phyloP scores from a whole-genome alignment of 2,113 vertebrate species.

The Pipa parva region DNA sequence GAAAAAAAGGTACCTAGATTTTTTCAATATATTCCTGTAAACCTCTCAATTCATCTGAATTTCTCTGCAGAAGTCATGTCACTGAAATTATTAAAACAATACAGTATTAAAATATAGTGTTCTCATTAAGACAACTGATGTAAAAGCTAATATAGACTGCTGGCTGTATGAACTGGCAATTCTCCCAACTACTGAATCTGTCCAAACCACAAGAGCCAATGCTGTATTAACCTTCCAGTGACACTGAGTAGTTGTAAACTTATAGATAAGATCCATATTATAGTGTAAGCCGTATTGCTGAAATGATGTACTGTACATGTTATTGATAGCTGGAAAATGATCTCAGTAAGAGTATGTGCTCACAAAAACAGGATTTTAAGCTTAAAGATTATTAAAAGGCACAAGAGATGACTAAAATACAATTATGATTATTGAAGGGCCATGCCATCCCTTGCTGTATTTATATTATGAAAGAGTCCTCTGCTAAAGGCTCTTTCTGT shows the following conservation, averaged over 20 bases:
- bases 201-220: background rate
- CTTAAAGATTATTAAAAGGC: background rate
- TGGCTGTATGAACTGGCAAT: background rate
- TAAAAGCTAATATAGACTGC: background rate
- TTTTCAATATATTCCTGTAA: too few species aligned
- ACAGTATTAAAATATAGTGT: conserved; percentile 17
- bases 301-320: background rate
- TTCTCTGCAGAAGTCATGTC: too few species aligned
- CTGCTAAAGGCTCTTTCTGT: background rate
- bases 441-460: background rate
- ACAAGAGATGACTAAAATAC: background rate
- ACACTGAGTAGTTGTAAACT: background rate
- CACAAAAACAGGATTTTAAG: background rate
- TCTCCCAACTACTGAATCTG: background rate
- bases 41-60: too few species aligned
- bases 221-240: background rate
- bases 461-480: background rate
- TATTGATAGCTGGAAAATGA: conserved; percentile 7
- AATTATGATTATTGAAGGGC: background rate
- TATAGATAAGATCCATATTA: background rate
- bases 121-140: background rate
- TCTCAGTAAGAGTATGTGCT: background rate
- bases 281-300: conserved; percentile 5
- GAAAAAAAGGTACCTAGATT: too few species aligned
- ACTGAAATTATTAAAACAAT: background rate